phyloP scores from a whole-genome alignment of 2,113 vertebrate species.

The Scortum barcoo region DNA sequence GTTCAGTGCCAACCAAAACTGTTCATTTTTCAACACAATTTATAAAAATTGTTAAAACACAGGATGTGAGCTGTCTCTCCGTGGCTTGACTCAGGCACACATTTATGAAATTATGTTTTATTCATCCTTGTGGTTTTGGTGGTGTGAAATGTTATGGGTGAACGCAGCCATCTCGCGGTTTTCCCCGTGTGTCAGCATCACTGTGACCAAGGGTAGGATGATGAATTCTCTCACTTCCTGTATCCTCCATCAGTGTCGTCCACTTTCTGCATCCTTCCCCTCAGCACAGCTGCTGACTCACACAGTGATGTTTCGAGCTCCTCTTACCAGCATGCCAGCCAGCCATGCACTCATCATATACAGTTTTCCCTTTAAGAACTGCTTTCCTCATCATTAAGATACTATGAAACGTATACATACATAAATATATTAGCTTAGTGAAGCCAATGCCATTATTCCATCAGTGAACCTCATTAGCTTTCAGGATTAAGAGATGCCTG shows the following conservation, averaged over 20 bases:
- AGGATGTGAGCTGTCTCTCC: not conserved
- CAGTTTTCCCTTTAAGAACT: not conserved
- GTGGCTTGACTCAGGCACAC: not conserved
- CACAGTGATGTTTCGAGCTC: conserved; percentile 22
- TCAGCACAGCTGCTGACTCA: conserved; percentile 60
- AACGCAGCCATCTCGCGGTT: not conserved
- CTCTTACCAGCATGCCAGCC: conserved; percentile 3
- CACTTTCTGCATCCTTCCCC: conserved; percentile 18
- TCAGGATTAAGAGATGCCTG: not conserved
- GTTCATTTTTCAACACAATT: not conserved
- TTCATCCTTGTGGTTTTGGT: not conserved
- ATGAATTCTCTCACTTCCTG: conserved; percentile 53
- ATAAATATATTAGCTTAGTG: not conserved
- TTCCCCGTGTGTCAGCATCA: conserved; percentile 31
- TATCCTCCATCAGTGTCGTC: conserved; percentile 30
- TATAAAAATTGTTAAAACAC: not conserved
- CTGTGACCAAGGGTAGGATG: conserved; percentile 28
- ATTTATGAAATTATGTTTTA: too few species aligned
- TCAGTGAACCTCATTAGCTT: not conserved
- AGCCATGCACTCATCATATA: not conserved
- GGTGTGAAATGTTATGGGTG: conserved; percentile 22
- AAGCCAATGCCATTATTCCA: not conserved
- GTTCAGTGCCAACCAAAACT: not conserved
- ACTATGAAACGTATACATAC: not conserved
- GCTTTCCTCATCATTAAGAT: not conserved